Percentiles rank a stretch among this genome's conserved stretches.
Conservation (phyloP, 2,797 vertebrate species). For the Lindbergichthys nudifrons region DNA sequence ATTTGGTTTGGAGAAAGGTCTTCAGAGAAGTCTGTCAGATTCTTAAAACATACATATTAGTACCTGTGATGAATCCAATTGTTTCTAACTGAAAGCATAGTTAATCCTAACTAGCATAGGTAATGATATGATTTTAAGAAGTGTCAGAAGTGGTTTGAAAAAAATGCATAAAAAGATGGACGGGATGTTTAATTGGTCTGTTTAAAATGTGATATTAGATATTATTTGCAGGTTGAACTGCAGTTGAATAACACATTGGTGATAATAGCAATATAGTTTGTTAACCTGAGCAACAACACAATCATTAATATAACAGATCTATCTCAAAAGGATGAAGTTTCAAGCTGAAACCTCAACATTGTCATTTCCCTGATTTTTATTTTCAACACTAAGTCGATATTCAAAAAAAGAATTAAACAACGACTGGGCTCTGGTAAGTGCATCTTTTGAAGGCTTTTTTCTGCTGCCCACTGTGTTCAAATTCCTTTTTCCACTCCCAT, state of each 20-base stretch:
- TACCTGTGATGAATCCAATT: too few species aligned
- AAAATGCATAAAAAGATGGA: neutral
- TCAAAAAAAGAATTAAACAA: constrained; percentile 48
- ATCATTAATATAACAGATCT: constrained; percentile 47
- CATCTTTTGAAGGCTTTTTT: constrained; percentile 46
- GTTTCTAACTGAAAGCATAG: too few species aligned
- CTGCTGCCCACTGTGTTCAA: constrained; percentile 7
- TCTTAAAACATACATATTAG: too few species aligned
- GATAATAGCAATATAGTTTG: constrained; percentile 3
- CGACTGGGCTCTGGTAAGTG: constrained; percentile 27
- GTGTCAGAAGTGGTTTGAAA: too few species aligned
- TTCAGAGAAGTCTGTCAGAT: too few species aligned
- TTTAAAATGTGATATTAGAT: neutral
- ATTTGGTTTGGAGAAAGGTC: too few species aligned
- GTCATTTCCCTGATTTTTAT: constrained; percentile 59
- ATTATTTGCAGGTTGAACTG: neutral
- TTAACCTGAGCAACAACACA: constrained; percentile 40
- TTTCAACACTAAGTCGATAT: constrained; percentile 63
- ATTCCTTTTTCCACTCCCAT: constrained; percentile 34
- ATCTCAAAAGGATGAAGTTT: constrained; percentile 39
- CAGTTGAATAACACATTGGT: neutral
- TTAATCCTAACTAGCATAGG: too few species aligned
- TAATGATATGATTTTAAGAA: too few species aligned
- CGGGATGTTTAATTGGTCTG: constrained; percentile 11
- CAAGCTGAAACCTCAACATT: constrained; percentile 36